A percentile compares a stretch with the other conserved stretches of the same genome.
Evolutionary conservation across 2,888 invertebrate genomes (phyloP).

Genomic region (Chirona hameri): DNA sequence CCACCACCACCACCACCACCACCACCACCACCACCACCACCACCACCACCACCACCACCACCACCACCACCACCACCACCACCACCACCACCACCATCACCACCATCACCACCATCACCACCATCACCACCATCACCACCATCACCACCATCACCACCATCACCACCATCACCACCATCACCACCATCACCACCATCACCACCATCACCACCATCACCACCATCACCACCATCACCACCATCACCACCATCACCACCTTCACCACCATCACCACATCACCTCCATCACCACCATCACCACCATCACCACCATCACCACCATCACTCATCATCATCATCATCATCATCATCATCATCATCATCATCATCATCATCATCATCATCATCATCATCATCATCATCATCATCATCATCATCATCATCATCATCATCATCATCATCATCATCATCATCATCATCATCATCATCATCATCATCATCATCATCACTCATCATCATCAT

Average conservation of each 20-base stretch:
- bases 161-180: too few relatives aligned
- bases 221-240: neutral
- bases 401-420: neutral
- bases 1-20: neutral
- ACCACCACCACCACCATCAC: neutral
- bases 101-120: neutral
- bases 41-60: neutral
- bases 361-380: neutral
- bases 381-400: neutral
- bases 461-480: neutral
- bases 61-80: neutral
- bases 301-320: too few relatives aligned
- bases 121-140: too few relatives aligned
- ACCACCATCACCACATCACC: too few relatives aligned
- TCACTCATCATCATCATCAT: too few relatives aligned
- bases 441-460: neutral
- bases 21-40: neutral
- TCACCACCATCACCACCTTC: neutral
- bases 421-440: neutral
- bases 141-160: too few relatives aligned
- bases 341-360: neutral
- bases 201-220: neutral
- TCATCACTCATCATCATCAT: too few relatives aligned
- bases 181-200: too few relatives aligned
- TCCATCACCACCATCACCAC: too few relatives aligned